phyloP scores from a whole-genome alignment of 2,797 vertebrate species.

The Labeo calbasu region DNA sequence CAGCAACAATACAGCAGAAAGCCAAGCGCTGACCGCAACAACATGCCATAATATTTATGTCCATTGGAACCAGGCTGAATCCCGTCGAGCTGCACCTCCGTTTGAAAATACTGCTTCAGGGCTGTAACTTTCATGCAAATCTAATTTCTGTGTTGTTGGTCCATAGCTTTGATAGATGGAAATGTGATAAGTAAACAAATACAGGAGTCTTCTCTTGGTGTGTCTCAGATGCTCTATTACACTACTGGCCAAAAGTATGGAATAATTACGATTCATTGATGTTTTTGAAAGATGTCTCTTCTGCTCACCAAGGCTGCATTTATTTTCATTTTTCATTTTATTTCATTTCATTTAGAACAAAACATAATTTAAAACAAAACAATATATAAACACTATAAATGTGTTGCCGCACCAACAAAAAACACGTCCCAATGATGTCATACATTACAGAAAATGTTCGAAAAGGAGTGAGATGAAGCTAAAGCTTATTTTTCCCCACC shows the following conservation, averaged over 20 bases:
- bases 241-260: not conserved
- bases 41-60: slow-evolving; percentile 61
- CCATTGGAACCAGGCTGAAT: slow-evolving; percentile 49
- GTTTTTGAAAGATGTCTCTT: not conserved
- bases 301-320: not conserved
- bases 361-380: too few species aligned
- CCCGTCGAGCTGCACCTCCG: not conserved
- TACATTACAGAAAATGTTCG: too few species aligned
- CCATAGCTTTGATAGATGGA: not conserved
- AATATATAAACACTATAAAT: too few species aligned
- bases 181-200: not conserved
- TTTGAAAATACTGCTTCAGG: not conserved
- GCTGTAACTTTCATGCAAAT: not conserved
- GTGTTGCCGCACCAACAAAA: too few species aligned
- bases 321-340: not conserved
- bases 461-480: too few species aligned
- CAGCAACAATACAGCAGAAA: slow-evolving; percentile 65
- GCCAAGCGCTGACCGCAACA: slow-evolving; percentile 41
- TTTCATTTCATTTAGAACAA: too few species aligned
- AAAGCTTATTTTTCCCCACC: too few species aligned
- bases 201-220: not conserved
- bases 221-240: not conserved
- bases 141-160: not conserved
- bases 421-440: too few species aligned
- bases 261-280: not conserved